Base-by-base conservation (phyloP, 2,797 vertebrate genomes). In the Girardinus metallicus region DNA sequence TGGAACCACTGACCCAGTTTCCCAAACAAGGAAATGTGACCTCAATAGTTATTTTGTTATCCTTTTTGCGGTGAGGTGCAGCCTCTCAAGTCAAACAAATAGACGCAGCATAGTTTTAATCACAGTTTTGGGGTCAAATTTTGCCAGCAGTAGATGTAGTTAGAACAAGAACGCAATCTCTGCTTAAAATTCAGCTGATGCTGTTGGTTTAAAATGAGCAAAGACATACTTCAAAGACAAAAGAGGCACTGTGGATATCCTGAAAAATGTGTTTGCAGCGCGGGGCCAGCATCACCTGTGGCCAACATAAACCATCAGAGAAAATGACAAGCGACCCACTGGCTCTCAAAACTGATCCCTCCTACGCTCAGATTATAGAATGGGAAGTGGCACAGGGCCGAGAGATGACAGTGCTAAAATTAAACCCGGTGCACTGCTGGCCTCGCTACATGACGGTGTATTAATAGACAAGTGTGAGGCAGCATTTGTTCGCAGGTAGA, bases 361-460 rank as follows among this genome's bases (percentile, higher is more conserved):
- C 90, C 88, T 75, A 74, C 83, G 41, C 75, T 70, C 86, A 89
- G 89, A 91, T 92, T 87, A 94, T 47, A 80, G 91, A 90, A 86
- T 78, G 80, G 81, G 79, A 87, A 83, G 86, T 85, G 93, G 92
- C 90, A 84, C 77, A 34, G 81, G 86, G 91, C 90, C 78, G 86
- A 87, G 91, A 92, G 87, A 92, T 94, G 92, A 94, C 91, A 75
- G 87, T 77, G 92, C 94, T 95, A 93, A 94, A 94, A 92, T 95
- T 92, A 94, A 93, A 93, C 86, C 13, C 41, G 21, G 75, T 83
- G 86, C 86, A 34, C 90, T 78, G 89, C 84, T 83, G 83, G 88
- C 83, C 86, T 86, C 36, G 73, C 81, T 83, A 39, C 88, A 90
- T 90, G 90, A 87, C 79, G 81, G 82, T 91, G 91, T 94, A 95